Percentiles rank a stretch among this genome's conserved stretches.
phyloP scores from a whole-genome alignment of 2,888 invertebrate species.

The Dicyrtoma fusca region DNA sequence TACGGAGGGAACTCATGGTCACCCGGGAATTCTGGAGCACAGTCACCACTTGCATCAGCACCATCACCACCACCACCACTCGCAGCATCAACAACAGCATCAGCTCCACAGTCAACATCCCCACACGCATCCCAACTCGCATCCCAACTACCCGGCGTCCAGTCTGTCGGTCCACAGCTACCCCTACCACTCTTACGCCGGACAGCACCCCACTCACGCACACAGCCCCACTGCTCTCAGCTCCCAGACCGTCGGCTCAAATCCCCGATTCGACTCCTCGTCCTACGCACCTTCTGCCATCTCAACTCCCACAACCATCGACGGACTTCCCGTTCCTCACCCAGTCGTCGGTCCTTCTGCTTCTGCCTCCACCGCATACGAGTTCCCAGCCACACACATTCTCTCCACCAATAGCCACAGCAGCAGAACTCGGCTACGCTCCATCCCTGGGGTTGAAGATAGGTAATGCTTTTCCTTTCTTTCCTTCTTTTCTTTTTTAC shows the following conservation, averaged over 20 bases:
- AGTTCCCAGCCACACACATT: conserved; percentile 14
- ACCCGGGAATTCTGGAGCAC: conserved; percentile 7
- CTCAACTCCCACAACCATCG: neutral
- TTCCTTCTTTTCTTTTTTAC: too few species aligned
- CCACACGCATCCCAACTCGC: conserved; percentile 1
- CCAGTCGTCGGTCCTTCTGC: neutral
- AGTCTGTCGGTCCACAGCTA: neutral
- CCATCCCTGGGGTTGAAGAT: conserved; percentile 18
- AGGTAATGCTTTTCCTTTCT: conserved; percentile 14
- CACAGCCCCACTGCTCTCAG: conserved; percentile 4
- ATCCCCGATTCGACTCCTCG: neutral
- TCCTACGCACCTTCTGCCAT: neutral
- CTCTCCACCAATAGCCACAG: conserved; percentile 1
- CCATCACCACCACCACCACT: conserved; percentile 5
- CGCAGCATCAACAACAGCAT: conserved; percentile 12
- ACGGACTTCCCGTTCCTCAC: neutral
- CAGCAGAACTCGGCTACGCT: neutral
- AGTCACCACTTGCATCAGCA: conserved; percentile 16
- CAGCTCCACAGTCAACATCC: neutral
- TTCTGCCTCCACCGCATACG: conserved; percentile 9
- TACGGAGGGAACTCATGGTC: neutral
- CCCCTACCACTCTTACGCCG: conserved; percentile 4
- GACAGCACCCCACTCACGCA: neutral
- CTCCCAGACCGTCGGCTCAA: too few species aligned
- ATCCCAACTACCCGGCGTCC: neutral